These are phyloP conservation scores for Mesoclemmys tuberculata DNA, from an alignment of 2,113 vertebrate genomes.

Conservation along the genomic window DNA sequence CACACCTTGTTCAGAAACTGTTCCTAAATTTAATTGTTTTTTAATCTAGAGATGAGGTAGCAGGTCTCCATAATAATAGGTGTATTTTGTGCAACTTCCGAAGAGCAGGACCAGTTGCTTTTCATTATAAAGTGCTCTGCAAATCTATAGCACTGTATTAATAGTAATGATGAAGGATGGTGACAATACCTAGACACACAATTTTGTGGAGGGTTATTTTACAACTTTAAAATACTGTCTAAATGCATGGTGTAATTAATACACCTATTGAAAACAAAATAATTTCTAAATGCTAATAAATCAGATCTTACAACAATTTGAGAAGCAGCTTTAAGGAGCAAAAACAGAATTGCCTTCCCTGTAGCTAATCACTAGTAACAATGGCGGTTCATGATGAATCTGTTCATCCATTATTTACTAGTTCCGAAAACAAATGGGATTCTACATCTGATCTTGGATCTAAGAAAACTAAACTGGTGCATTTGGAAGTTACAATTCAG, in stretches of 20 bases:
- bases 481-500: not conserved
- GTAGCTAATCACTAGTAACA: not conserved
- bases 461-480: not conserved
- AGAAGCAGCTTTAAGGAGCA: not conserved
- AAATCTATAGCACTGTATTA: not conserved
- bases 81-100: not conserved
- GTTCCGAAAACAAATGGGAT: not conserved
- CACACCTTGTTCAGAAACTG: not conserved
- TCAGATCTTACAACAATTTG: not conserved
- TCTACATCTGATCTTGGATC: too few species aligned
- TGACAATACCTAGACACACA: not conserved
- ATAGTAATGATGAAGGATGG: not conserved
- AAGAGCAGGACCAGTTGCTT: not conserved
- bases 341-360: not conserved
- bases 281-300: accelerated
- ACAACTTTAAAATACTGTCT: not conserved
- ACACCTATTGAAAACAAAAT: not conserved
- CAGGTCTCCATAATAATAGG: not conserved
- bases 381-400: not conserved
- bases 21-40: not conserved
- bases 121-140: not conserved
- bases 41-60: not conserved
- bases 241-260: not conserved
- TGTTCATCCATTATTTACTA: not conserved
- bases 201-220: not conserved